Conservation (phyloP, 2,113 vertebrate genomes). For the Vulpes lagopus region DNA sequence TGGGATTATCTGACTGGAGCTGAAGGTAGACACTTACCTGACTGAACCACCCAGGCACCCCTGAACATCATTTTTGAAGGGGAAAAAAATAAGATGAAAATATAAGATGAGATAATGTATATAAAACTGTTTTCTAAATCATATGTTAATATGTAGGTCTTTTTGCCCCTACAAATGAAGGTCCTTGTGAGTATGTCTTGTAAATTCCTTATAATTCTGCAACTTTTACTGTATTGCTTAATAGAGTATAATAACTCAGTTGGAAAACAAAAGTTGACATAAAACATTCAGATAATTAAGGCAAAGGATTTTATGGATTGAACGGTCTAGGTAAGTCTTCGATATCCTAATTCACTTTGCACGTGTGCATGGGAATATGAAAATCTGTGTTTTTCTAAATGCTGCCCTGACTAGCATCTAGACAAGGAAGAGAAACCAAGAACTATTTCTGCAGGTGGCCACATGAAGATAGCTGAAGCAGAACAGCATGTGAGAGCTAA, state of each 20-base stretch:
- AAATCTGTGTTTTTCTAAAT: constrained; percentile 78
- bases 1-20: too few relatives aligned
- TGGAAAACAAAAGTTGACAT: not conserved
- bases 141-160: not conserved
- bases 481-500: constrained; percentile 76
- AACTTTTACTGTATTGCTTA: not conserved
- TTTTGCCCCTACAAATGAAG: constrained; percentile 17
- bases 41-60: too few relatives aligned
- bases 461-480: constrained; percentile 51
- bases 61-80: not conserved
- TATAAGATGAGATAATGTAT: not conserved
- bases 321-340: constrained; percentile 19
- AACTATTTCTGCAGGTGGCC: constrained; percentile 78
- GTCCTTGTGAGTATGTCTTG: not conserved
- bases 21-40: too few relatives aligned
- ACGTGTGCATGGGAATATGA: constrained; percentile 38
- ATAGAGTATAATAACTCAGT: not conserved
- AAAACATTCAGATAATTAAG: not conserved
- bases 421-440: constrained; percentile 84
- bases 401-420: constrained; percentile 18
- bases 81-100: not conserved
- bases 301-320: not conserved
- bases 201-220: not conserved
- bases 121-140: not conserved
- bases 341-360: not conserved